Percentiles rank a stretch among this genome's conserved stretches.
These are phyloP conservation scores for Lucifuga dentata DNA, from an alignment of 2,113 vertebrate genomes.

Conservation along the genomic window DNA sequence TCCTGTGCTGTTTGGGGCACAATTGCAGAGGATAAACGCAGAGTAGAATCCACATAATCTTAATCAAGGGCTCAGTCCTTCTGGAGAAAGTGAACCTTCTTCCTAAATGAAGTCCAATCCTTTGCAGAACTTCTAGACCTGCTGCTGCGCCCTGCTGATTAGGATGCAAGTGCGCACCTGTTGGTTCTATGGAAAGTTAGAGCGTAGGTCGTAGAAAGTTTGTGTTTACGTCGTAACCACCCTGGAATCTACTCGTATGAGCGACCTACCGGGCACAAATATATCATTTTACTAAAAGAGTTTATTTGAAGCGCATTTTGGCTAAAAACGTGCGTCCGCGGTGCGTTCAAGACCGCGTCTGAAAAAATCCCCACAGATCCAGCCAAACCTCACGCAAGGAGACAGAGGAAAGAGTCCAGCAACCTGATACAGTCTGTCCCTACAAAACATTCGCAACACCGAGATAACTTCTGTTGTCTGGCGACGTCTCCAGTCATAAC, in stretches of 20 bases:
- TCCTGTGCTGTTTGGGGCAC: constrained; percentile 87
- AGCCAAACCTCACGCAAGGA: constrained; percentile 38
- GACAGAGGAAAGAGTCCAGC: constrained; percentile 38
- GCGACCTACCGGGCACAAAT: constrained; percentile 6
- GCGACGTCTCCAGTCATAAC: constrained; percentile 61
- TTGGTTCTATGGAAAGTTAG: constrained; percentile 70
- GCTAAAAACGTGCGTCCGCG: constrained; percentile 44
- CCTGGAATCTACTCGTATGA: constrained; percentile 39
- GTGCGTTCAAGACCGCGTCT: constrained; percentile 51
- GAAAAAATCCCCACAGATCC: constrained; percentile 51
- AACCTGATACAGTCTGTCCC: constrained; percentile 64
- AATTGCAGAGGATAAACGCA: constrained; percentile 84
- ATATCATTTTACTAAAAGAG: constrained; percentile 33
- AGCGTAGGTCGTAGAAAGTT: constrained; percentile 37
- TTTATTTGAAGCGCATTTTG: constrained; percentile 46
- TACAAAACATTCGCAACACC: constrained; percentile 35
- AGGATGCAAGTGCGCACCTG: constrained; percentile 85
- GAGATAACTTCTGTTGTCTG: constrained; percentile 58
- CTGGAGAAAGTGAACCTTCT: constrained; percentile 64
- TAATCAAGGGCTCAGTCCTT: constrained; percentile 80
- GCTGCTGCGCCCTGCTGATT: constrained; percentile 31
- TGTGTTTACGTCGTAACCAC: constrained; percentile 24
- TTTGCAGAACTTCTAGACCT: constrained; percentile 20
- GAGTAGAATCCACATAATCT: constrained; percentile 94
- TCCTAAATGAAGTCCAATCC: constrained; percentile 76